Evolutionary conservation across 2,888 invertebrate species (phyloP), one percentile per base, ranked within the genome.

Genomic region (Drosophila anomalipes): DNA sequence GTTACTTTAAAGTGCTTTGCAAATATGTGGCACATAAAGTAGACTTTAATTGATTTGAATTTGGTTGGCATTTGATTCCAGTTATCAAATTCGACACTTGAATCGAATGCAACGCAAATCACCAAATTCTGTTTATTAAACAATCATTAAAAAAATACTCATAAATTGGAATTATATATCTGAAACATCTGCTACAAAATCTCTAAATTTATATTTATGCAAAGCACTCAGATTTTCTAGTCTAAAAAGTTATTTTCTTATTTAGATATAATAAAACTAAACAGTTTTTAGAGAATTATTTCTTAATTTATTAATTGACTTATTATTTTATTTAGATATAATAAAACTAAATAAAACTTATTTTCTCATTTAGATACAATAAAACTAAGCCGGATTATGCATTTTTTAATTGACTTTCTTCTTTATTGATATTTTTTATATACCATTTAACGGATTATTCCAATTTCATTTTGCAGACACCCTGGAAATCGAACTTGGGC

Each of bases 401-500:
- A 19, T 39, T 39, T 4, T 0, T 19, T 3, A 41, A n/a, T 9
- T n/a, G n/a, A 14, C 1, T 47, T 12, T 10, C 2, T 12, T 22
- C 7, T 14, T 6, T 14, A 16, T 22, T 2, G 2, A 3, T 12
- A 1, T 28, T 9, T 32, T 32, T 19, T n/a, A n/a, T n/a, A 30
- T 19, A 1, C 28, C 33, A 22, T 22, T 16, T 16, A n/a, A 41
- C 6, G 2, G 1, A 14, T 28, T 52, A 6, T 26, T 22, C 2
- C 0, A 4, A 37, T 33, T 41, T 5, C 0, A 14, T 6, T 6
- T 91, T 89, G 9, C 72, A 93, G 93, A 89, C 93, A 12, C 92
- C 93, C 33, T 93, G 93, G 93, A 93, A 93, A 77, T 88, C 93
- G 28, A 92, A 88, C 47, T 74, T 93, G 67, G 80, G 92, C 57